These are phyloP conservation scores for Mionectes olivaceus DNA, from an alignment of 2,797 vertebrate genomes.

Conservation along the genomic window DNA sequence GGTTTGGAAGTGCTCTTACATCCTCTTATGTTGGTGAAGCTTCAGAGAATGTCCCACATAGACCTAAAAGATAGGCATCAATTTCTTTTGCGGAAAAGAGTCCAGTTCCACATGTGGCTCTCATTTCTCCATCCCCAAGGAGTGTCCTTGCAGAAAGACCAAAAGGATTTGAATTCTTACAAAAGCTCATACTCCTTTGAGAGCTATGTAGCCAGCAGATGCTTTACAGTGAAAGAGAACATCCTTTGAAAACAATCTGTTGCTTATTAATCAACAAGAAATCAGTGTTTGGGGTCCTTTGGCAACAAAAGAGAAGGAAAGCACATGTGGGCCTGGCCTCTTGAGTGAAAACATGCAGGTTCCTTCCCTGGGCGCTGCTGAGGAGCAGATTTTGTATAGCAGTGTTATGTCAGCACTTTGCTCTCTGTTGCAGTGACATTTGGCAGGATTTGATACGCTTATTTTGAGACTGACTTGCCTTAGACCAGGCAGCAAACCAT, in stretches of 20 bases:
- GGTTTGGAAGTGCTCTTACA: background rate
- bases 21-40: background rate
- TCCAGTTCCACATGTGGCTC: background rate
- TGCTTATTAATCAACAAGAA: constrained; percentile 63
- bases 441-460: background rate
- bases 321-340: constrained; percentile 30
- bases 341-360: constrained; percentile 47
- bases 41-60: background rate
- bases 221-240: constrained; percentile 47
- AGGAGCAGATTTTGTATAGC: background rate
- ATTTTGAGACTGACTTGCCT: background rate
- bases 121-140: background rate
- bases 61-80: background rate
- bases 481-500: background rate
- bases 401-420: constrained; percentile 14
- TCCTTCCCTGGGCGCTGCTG: background rate
- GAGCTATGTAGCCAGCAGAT: constrained; percentile 7
- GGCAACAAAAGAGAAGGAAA: background rate
- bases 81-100: background rate
- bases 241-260: constrained; percentile 63
- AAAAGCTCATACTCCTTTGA: background rate
- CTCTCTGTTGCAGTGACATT: constrained; percentile 3
- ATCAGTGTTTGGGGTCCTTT: constrained; percentile 12
- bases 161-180: background rate
- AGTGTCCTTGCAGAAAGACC: constrained; percentile 18